These are phyloP conservation scores for Lasioglossum vierecki DNA, from an alignment of 2,888 invertebrate genomes.

Conservation along the genomic window DNA sequence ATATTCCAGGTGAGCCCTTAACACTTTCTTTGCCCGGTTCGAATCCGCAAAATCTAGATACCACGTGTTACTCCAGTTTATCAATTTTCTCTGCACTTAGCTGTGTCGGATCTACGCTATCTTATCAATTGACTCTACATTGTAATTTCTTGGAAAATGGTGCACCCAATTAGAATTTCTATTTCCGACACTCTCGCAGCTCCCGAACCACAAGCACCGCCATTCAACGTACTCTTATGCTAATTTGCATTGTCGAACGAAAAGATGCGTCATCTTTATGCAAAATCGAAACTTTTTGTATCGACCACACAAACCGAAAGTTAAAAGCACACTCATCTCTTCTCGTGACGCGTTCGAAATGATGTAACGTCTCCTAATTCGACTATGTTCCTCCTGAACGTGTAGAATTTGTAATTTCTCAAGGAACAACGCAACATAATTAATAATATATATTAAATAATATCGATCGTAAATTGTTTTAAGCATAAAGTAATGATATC, in stretches of 20 bases:
- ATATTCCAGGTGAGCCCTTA: not conserved
- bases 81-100: not conserved
- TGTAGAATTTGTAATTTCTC: no score
- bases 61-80: not conserved
- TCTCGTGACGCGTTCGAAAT: not conserved
- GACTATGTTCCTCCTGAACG: no score
- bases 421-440: no score
- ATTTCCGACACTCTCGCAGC: not conserved
- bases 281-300: not conserved
- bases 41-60: not conserved
- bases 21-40: not conserved
- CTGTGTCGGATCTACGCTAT: no score
- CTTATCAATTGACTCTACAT: not conserved
- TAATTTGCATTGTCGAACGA: not conserved
- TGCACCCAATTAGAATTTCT: not conserved
- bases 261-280: not conserved
- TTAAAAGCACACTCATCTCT: not conserved
- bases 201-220: not conserved
- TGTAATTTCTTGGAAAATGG: not conserved
- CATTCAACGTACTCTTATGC: not conserved
- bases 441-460: no score
- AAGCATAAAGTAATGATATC: no score
- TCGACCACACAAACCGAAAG: not conserved
- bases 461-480: no score
- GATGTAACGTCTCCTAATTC: not conserved